Evolutionary conservation across 2,888 invertebrate genomes (phyloP).

Genomic region (Strigamia crassipes): DNA sequence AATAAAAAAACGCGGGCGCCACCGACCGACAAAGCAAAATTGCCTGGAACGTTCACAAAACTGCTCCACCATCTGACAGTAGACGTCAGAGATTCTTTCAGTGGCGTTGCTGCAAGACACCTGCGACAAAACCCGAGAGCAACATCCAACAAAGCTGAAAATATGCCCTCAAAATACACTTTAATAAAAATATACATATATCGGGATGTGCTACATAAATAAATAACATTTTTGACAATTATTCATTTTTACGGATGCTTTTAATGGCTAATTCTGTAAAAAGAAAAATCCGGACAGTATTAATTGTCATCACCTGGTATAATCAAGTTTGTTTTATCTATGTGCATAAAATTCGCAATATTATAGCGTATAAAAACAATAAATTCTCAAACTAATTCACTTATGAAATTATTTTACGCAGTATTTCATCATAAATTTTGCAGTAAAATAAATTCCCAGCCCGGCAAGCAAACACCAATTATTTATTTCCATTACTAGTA

Average conservation of each 20-base stretch:
- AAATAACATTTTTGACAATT: background rate
- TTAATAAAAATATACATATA: background rate
- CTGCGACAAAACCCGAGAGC: conserved; percentile 24
- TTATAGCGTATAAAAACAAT: too few species aligned
- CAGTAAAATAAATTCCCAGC: background rate
- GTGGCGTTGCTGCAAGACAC: background rate
- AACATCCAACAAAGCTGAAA: background rate
- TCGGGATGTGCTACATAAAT: too few species aligned
- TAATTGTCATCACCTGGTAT: too few species aligned
- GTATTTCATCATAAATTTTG: background rate
- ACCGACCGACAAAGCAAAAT: conserved; percentile 35
- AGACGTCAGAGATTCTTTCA: conserved; percentile 35
- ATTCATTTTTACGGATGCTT: too few species aligned
- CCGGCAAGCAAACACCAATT: background rate
- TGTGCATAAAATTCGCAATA: too few species aligned
- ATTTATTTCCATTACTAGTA: background rate
- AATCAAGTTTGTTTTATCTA: too few species aligned
- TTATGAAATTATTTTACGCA: background rate
- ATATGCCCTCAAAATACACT: background rate
- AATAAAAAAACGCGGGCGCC: conserved; percentile 42
- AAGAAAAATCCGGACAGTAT: too few species aligned
- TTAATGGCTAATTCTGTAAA: too few species aligned
- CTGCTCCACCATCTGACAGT: conserved; percentile 25
- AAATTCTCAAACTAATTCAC: background rate
- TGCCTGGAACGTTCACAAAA: conserved; percentile 32